Evolutionary conservation across 2,113 vertebrate species (phyloP).

Genomic region (Pollimyrus isidori): DNA sequence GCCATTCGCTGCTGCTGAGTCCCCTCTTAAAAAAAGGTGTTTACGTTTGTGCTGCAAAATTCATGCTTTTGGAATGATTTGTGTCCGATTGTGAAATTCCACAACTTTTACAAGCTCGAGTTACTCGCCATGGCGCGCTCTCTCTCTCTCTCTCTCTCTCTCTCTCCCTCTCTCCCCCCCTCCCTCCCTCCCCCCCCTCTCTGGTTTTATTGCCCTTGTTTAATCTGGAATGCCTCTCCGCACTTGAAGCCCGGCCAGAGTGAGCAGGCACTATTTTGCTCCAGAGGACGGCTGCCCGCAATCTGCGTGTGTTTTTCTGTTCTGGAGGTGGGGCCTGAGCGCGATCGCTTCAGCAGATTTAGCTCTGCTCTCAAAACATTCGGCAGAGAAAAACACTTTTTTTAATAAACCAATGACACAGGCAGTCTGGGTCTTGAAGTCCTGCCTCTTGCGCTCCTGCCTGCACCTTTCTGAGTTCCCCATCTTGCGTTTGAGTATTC

Average conservation of each 20-base stretch:
- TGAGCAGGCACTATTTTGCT: slow-evolving; percentile 53
- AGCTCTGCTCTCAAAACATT: slow-evolving; percentile 18
- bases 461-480: not conserved
- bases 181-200: not conserved
- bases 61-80: slow-evolving; percentile 50
- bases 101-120: slow-evolving; percentile 40
- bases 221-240: slow-evolving; percentile 11
- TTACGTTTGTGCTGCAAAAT: not conserved
- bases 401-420: slow-evolving; percentile 19
- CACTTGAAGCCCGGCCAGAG: slow-evolving; percentile 28
- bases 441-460: not conserved
- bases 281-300: slow-evolving; percentile 33
- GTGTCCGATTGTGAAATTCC: slow-evolving; percentile 55
- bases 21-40: not conserved
- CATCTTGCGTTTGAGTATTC: not conserved
- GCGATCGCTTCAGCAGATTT: slow-evolving; percentile 22
- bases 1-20: not conserved
- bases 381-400: slow-evolving; percentile 22
- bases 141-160: not conserved
- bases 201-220: not conserved
- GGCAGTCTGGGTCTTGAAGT: slow-evolving; percentile 34
- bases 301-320: slow-evolving; percentile 25
- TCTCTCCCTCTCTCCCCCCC: not conserved
- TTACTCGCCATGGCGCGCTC: not conserved
- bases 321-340: slow-evolving; percentile 33